Evolutionary conservation across 2,888 invertebrate genomes (phyloP).

Genomic region (Nomada hirtipes): DNA sequence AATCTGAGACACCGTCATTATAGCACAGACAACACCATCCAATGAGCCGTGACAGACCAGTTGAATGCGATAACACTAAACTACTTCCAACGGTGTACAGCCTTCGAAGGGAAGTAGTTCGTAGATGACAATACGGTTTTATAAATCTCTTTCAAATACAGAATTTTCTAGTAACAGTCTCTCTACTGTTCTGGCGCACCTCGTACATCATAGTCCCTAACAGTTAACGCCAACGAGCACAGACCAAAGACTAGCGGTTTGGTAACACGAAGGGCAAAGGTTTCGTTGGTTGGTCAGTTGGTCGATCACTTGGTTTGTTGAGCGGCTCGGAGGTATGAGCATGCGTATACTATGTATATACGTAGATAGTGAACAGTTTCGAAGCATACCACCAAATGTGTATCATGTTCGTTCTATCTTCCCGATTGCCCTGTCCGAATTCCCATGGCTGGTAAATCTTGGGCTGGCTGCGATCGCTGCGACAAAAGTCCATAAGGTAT

Average conservation of each 20-base stretch:
- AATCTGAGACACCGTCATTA: too few species aligned
- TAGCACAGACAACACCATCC: too few species aligned
- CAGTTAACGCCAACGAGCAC: slow-evolving; percentile 72
- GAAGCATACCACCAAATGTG: not conserved
- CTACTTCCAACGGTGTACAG: too few species aligned
- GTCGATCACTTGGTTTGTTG: slow-evolving; percentile 24
- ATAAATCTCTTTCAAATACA: too few species aligned
- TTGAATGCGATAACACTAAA: too few species aligned
- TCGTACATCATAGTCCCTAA: slow-evolving; percentile 68
- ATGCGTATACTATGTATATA: not conserved
- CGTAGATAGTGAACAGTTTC: slow-evolving; percentile 16
- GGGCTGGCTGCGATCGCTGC: not conserved
- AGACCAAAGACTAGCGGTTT: slow-evolving; percentile 46
- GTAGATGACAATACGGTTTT: too few species aligned
- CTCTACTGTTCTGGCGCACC: too few species aligned
- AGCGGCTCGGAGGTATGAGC: slow-evolving; percentile 24
- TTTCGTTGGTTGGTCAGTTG: slow-evolving; percentile 42
- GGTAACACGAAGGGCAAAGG: slow-evolving; percentile 19
- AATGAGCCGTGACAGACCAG: too few species aligned
- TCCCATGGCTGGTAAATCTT: too few species aligned
- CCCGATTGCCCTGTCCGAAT: too few species aligned
- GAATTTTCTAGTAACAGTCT: too few species aligned
- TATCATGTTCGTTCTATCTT: slow-evolving; percentile 10
- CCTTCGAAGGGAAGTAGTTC: too few species aligned
- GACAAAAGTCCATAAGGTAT: not conserved